Evolutionary conservation across 2,113 vertebrate species (phyloP), one percentile per base, ranked within the genome.

Genomic region (Amblyopsis rosae): DNA sequence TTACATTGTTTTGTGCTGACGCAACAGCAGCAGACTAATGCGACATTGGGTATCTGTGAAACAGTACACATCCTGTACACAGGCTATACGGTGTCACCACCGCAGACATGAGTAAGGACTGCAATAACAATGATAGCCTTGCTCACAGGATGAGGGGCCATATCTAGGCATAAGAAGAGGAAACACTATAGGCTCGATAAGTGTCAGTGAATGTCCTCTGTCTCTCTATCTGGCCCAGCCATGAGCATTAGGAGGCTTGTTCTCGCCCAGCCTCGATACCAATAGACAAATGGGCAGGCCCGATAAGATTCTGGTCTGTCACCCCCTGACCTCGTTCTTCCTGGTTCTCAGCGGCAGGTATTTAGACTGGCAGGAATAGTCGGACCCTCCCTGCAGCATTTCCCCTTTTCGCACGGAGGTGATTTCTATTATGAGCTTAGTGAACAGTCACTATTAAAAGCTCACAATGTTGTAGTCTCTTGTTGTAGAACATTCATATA

Each of bases 321-420:
- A 90, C 88, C 90, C 68, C 77, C 54, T n/a, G 84, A 88, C 86
- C 87, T 59, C 6, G 35, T n/a, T 63, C 85, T 90, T 91, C 88
- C 88, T 91, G 84, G 79, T 90, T 90, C 86, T 88, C 90, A 90
- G 85, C 68, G 12, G 12, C 86, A 90, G 88, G 88, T 91, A 83
- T 91, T 91, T 89, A 55, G 75, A 85, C 86, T 90, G 90, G 88
- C 88, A 88, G 80, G 68, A 76, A 74, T 58, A 79, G 64, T 54
- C 48, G 82, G 84, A 77, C 73, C 83, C 87, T 82, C 90, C 90
- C 89, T 87, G 74, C 75, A 83, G 84, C 73, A 90, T 89, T 88
- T 89, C 86, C 87, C 79, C 61, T 6, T 81, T 84, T 75, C 75
- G 70, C 77, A 70, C 61, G 80, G 75, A 65, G 76, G 78, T 79